Conservation (phyloP, 2,797 vertebrate genomes). For the Mus caroli region DNA sequence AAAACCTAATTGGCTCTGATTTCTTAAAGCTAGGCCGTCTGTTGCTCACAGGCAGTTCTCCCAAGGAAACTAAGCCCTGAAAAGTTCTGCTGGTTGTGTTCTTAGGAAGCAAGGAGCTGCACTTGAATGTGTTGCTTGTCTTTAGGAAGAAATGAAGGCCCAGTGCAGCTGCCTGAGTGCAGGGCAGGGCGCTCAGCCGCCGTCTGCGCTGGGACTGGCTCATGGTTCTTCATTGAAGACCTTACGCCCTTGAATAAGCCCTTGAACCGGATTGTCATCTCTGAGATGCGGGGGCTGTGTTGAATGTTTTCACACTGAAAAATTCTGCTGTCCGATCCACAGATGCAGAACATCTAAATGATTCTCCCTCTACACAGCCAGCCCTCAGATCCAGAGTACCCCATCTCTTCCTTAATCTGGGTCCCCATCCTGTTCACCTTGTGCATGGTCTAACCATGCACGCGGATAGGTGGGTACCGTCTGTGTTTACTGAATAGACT, state of each 20-base stretch:
- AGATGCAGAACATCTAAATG: background rate
- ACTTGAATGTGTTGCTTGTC: constrained; percentile 5
- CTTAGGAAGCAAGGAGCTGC: constrained; percentile 19
- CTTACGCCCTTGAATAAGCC: background rate
- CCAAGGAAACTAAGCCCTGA: background rate
- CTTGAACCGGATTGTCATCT: constrained; percentile 31
- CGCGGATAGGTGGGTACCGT: background rate
- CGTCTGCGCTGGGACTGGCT: background rate
- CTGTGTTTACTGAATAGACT: constrained; percentile 7
- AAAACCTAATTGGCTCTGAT: background rate
- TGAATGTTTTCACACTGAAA: constrained; percentile 6
- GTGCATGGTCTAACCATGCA: background rate
- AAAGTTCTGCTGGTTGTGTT: background rate
- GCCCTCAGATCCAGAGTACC: background rate
- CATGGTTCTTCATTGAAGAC: background rate
- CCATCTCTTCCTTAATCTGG: background rate
- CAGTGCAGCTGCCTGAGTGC: background rate
- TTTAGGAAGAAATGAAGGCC: background rate
- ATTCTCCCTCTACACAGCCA: background rate
- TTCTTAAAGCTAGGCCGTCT: background rate
- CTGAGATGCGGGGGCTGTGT: background rate
- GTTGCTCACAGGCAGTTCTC: background rate
- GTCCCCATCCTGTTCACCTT: background rate
- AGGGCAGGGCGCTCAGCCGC: background rate
- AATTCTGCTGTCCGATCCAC: background rate